Conservation (phyloP, 2,888 invertebrate species). For the Rosalia funebris region DNA sequence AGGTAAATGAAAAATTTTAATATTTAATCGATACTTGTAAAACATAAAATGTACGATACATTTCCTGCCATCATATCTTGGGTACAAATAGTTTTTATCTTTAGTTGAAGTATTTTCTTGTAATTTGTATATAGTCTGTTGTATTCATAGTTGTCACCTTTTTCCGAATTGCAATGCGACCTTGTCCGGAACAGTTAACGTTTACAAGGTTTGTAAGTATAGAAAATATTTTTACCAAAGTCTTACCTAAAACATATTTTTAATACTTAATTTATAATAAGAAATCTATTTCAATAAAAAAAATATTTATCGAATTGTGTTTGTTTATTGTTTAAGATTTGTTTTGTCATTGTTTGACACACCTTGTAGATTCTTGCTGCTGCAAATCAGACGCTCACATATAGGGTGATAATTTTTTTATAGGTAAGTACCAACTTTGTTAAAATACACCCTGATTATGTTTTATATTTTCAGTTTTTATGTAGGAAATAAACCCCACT, state of each 20-base stretch:
- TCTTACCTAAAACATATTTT: conserved; percentile 52
- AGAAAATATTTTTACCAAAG: conserved; percentile 49
- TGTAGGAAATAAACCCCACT: too few species aligned
- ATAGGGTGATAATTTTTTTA: too few species aligned
- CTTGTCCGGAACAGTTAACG: conserved; percentile 12
- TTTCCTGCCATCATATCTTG: conserved; percentile 12
- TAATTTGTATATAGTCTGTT: not conserved
- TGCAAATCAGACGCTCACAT: too few species aligned
- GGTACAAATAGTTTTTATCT: conserved; percentile 20
- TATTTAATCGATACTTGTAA: too few species aligned
- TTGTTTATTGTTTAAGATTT: too few species aligned
- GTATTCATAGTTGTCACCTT: not conserved
- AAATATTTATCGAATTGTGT: not conserved
- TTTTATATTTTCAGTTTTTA: too few species aligned
- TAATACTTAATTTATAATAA: conserved; percentile 33
- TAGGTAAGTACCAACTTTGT: too few species aligned
- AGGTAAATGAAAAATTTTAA: too few species aligned
- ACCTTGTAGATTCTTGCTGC: too few species aligned
- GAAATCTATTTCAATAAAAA: conserved; percentile 9
- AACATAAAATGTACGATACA: not conserved
- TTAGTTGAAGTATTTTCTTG: not conserved
- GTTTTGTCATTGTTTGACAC: too few species aligned
- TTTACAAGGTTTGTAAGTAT: conserved; percentile 40
- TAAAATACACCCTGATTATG: too few species aligned
- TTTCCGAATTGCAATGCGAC: not conserved